phyloP scores from a whole-genome alignment of 2,797 vertebrate genomes.

The Myioborus melanocephalus region DNA sequence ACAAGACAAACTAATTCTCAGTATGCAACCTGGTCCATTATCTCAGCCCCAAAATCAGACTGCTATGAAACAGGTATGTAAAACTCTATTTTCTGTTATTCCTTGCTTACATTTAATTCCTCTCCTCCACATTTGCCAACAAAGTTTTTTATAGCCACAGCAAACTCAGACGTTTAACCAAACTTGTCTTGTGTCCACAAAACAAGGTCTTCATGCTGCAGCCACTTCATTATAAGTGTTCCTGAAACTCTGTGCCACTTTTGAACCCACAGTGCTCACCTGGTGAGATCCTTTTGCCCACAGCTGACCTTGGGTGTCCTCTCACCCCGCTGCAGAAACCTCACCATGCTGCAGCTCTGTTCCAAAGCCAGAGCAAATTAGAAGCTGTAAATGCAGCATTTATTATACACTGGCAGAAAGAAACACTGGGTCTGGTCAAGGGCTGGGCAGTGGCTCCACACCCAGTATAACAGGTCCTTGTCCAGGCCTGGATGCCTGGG shows the following conservation, averaged over 20 bases:
- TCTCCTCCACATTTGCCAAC: background rate
- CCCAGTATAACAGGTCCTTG: background rate
- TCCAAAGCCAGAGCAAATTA: background rate
- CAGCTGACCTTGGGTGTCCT: background rate
- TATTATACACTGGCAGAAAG: background rate
- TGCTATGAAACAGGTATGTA: conserved; percentile 14
- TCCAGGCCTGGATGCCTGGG: background rate
- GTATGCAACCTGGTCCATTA: background rate
- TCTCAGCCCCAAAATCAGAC: background rate
- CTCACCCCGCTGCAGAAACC: background rate
- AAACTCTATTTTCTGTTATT: conserved; percentile 22
- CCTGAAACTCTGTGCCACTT: background rate
- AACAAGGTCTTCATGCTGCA: background rate
- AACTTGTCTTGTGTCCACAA: background rate
- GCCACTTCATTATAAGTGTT: background rate
- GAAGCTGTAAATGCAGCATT: background rate
- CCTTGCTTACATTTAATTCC: conserved; percentile 4
- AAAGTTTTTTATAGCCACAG: background rate
- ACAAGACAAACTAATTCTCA: background rate
- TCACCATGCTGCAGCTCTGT: background rate
- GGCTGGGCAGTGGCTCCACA: background rate
- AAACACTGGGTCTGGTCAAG: background rate
- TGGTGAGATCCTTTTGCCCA: background rate
- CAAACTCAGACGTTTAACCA: background rate
- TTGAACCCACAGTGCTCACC: background rate